phyloP scores from a whole-genome alignment of 2,113 vertebrate species.

The Nannospalax galili region DNA sequence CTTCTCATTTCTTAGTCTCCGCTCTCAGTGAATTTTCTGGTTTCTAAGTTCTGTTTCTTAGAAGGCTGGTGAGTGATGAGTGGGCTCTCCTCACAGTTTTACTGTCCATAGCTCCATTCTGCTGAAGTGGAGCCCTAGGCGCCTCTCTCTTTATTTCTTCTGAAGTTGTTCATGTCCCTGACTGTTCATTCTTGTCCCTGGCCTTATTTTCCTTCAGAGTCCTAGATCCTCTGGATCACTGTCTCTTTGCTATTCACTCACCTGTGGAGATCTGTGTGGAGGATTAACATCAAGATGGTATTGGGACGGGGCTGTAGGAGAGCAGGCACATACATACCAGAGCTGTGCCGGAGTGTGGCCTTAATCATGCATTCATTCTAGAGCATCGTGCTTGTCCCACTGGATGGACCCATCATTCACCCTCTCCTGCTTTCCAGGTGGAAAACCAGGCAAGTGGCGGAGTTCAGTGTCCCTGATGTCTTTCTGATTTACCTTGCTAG shows the following conservation, averaged over 20 bases:
- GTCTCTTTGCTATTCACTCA: not conserved
- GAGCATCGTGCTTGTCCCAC: accelerated
- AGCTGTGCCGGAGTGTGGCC: not conserved
- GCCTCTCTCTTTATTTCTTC: not conserved
- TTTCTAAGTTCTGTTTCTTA: too few relatives aligned
- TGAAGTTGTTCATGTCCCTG: too few relatives aligned
- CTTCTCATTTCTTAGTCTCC: too few relatives aligned
- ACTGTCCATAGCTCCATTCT: too few relatives aligned
- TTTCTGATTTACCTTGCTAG: not conserved
- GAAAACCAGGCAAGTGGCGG: not conserved
- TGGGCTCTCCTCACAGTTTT: too few relatives aligned
- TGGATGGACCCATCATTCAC: not conserved
- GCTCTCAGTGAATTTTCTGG: too few relatives aligned
- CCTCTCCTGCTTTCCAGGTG: not conserved
- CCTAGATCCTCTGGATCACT: not conserved
- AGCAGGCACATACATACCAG: not conserved
- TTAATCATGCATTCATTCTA: too few relatives aligned
- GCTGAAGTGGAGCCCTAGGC: not conserved
- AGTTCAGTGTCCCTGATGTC: not conserved
- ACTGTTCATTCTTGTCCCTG: not conserved
- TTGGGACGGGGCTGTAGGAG: not conserved
- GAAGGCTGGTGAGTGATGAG: too few relatives aligned
- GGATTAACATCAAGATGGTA: accelerated
- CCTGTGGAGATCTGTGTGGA: not conserved
- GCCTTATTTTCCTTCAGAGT: not conserved